Evolutionary conservation across 1,140 invertebrate species (phyloP).

Genomic region (Sycophila sp.): DNA sequence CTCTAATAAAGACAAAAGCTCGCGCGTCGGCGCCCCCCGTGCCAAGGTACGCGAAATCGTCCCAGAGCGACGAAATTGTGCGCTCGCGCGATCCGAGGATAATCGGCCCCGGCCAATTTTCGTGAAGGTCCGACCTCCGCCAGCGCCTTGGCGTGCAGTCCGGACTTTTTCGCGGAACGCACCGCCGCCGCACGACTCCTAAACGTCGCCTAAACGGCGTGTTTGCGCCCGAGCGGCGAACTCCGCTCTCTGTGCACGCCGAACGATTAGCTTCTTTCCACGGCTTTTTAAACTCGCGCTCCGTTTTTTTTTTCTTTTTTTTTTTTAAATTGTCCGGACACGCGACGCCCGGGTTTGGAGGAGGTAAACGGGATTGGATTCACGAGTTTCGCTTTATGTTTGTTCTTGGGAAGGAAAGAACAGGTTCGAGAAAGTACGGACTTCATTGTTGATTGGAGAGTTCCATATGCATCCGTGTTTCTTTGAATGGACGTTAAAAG

Average conservation of each 20-base stretch:
- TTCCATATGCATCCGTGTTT: too few species aligned
- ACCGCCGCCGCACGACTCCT: not conserved
- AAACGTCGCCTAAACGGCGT: not conserved
- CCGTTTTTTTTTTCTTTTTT: too few species aligned
- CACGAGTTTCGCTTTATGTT: too few species aligned
- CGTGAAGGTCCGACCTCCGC: not conserved
- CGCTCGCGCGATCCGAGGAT: conserved; percentile 9
- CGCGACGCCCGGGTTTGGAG: too few species aligned
- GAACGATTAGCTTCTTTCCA: not conserved
- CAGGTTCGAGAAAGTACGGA: too few species aligned
- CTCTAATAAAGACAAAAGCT: not conserved
- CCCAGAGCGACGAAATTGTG: not conserved
- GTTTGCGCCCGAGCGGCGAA: too few species aligned
- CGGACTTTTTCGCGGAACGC: conserved; percentile 25
- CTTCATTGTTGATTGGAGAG: too few species aligned
- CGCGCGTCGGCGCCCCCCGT: not conserved
- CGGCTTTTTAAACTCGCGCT: conserved; percentile 31
- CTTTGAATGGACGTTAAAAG: too few species aligned
- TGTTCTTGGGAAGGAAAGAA: too few species aligned
- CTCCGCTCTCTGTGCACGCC: not conserved
- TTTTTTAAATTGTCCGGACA: too few species aligned
- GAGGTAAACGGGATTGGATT: too few species aligned
- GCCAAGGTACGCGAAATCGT: conserved; percentile 24
- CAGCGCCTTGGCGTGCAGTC: not conserved
- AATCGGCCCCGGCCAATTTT: conserved; percentile 40